These are phyloP conservation scores for Acrobasis suavella DNA, from an alignment of 2,888 invertebrate species.

Conservation along the genomic window DNA sequence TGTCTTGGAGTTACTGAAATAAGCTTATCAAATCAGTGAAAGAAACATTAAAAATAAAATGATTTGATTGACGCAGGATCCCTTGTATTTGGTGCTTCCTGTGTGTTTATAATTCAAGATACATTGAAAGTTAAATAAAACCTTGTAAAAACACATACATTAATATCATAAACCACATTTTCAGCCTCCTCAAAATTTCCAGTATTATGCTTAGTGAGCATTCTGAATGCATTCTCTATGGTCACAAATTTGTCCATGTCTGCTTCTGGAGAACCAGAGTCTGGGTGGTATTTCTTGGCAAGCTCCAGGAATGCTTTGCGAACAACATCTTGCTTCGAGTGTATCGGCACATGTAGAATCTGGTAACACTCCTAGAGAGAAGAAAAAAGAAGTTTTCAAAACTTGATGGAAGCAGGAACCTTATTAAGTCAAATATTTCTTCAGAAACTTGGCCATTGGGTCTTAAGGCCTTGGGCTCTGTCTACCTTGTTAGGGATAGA, in stretches of 20 bases:
- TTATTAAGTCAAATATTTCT: too few species aligned
- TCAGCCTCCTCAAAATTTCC: constrained; percentile 79
- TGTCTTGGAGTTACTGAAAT: too few species aligned
- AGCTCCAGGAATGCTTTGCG: constrained; percentile 87
- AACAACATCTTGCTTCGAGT: constrained; percentile 88
- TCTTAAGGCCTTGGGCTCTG: too few species aligned
- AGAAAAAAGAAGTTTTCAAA: constrained; percentile 31
- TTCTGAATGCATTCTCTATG: constrained; percentile 89
- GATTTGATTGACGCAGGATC: background rate
- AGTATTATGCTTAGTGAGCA: constrained; percentile 85
- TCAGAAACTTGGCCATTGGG: too few species aligned
- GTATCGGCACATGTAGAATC: constrained; percentile 84
- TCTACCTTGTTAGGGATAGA: too few species aligned
- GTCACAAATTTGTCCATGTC: constrained; percentile 87
- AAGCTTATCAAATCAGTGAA: too few species aligned
- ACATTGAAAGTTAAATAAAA: too few species aligned
- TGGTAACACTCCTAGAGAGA: constrained; percentile 84
- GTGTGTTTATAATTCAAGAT: too few species aligned
- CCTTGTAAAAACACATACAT: constrained; percentile 64
- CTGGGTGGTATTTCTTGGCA: constrained; percentile 93
- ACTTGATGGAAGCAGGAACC: background rate
- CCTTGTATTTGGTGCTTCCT: background rate
- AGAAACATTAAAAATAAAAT: too few species aligned
- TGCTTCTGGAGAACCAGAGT: constrained; percentile 88
- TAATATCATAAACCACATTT: constrained; percentile 84